Percentiles rank a stretch among this genome's conserved stretches.
phyloP scores from a whole-genome alignment of 1,140 invertebrate species.

The Helicoverpa zea region DNA sequence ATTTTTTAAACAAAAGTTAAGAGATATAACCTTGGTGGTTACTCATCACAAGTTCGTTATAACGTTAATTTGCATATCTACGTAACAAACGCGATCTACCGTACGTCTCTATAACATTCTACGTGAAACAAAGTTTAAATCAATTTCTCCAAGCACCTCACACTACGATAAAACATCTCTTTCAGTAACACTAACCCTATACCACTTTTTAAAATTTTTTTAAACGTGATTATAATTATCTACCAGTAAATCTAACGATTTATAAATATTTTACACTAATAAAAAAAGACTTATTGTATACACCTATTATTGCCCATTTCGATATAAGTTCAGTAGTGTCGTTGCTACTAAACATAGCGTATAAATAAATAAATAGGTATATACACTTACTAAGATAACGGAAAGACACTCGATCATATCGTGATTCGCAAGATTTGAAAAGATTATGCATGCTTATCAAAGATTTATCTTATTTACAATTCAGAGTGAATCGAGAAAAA shows the following conservation, averaged over 20 bases:
- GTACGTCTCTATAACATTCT: slow-evolving; percentile 47
- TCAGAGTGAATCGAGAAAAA: slow-evolving; percentile 77
- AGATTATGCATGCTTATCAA: slow-evolving; percentile 73
- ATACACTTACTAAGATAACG: slow-evolving; percentile 63
- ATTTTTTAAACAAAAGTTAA: slow-evolving; percentile 69
- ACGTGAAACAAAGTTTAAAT: slow-evolving; percentile 46
- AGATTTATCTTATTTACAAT: slow-evolving; percentile 84
- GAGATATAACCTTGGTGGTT: slow-evolving; percentile 45
- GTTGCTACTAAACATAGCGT: slow-evolving; percentile 59
- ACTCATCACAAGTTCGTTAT: slow-evolving; percentile 49
- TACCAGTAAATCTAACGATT: slow-evolving; percentile 71
- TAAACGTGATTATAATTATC: slow-evolving; percentile 61
- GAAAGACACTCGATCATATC: slow-evolving; percentile 67
- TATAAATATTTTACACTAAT: slow-evolving; percentile 84
- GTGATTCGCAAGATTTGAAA: slow-evolving; percentile 61
- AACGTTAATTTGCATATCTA: slow-evolving; percentile 47
- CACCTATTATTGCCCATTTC: slow-evolving; percentile 83
- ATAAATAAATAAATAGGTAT: slow-evolving; percentile 73
- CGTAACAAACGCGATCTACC: slow-evolving; percentile 37
- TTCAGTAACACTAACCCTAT: slow-evolving; percentile 71
- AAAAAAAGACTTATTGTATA: slow-evolving; percentile 72
- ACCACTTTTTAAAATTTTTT: slow-evolving; percentile 66
- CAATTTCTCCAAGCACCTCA: slow-evolving; percentile 73
- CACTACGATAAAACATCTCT: slow-evolving; percentile 64
- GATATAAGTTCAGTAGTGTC: slow-evolving; percentile 67